Conservation (phyloP, 2,113 vertebrate species). For the Chionomys nivalis region DNA sequence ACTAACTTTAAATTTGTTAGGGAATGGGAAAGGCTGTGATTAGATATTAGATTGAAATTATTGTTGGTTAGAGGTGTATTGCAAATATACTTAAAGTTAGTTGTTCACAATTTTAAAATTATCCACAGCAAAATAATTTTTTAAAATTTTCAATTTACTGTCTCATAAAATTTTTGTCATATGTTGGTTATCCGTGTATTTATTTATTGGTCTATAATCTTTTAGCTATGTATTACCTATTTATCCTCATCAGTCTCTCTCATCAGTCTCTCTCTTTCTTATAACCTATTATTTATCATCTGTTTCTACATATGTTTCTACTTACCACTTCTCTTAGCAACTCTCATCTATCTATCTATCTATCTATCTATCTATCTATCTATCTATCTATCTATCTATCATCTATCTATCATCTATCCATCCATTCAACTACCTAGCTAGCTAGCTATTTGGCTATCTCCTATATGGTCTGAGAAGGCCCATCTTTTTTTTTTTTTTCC, state of each 20-base stretch:
- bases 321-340: not conserved
- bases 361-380: not conserved
- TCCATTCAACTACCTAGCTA: no score
- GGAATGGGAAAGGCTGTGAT: not conserved
- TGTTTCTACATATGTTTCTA: not conserved
- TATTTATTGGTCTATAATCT: not conserved
- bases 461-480: no score
- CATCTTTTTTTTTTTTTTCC: no score
- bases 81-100: not conserved
- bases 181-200: not conserved
- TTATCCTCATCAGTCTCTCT: not conserved
- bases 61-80: not conserved
- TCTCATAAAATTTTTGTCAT: not conserved
- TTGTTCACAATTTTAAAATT: slow-evolving; percentile 17
- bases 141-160: not conserved
- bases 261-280: not conserved
- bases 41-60: not conserved
- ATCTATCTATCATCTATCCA: no score
- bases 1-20: not conserved
- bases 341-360: not conserved
- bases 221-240: not conserved
- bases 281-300: not conserved
- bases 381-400: no score
- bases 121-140: not conserved
- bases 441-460: not conserved